A percentile compares a stretch with the other conserved stretches of the same genome.
These are phyloP conservation scores for Steinernema scapterisci DNA, from an alignment of 2,888 invertebrate species.

Conservation along the genomic window DNA sequence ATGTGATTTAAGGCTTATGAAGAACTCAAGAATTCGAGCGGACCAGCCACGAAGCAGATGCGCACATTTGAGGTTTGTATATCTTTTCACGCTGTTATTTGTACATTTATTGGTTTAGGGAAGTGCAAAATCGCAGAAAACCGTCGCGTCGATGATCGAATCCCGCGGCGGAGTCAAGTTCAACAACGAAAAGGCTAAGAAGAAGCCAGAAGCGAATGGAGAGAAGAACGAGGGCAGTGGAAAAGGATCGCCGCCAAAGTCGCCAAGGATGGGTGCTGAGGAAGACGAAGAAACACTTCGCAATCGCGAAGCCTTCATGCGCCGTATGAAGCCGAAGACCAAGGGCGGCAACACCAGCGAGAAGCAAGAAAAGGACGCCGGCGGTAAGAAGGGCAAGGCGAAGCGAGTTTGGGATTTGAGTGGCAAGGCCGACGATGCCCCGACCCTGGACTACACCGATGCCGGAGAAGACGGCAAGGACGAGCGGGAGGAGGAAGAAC, in stretches of 20 bases:
- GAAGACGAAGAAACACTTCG: slow-evolving; percentile 76
- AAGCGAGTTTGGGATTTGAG: slow-evolving; percentile 60
- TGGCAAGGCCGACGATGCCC: slow-evolving; percentile 52
- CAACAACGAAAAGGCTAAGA: slow-evolving; percentile 47
- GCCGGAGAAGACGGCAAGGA: slow-evolving; percentile 19
- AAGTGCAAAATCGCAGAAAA: slow-evolving; percentile 94
- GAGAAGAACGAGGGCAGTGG: slow-evolving; percentile 68
- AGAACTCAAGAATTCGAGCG: slow-evolving; percentile 27
- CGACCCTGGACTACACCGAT: slow-evolving; percentile 70
- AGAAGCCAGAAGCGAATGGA: slow-evolving; percentile 36
- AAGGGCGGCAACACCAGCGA: not conserved
- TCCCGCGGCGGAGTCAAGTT: slow-evolving; percentile 48
- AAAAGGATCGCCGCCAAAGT: not conserved
- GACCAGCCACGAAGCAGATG: slow-evolving; percentile 71
- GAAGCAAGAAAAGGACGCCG: not conserved
- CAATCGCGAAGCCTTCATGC: slow-evolving; percentile 74
- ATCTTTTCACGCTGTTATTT: not conserved
- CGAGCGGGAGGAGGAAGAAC: slow-evolving; percentile 9
- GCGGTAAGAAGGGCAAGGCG: slow-evolving; percentile 56
- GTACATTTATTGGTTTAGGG: slow-evolving; percentile 71
- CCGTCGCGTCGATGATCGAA: slow-evolving; percentile 74
- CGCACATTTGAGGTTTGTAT: slow-evolving; percentile 77
- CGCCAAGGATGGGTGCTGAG: slow-evolving; percentile 27
- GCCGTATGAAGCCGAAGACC: not conserved
- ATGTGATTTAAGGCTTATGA: slow-evolving; percentile 37